Evolutionary conservation across 2,888 invertebrate species (phyloP).

Genomic region (Dynastes hyllus): DNA sequence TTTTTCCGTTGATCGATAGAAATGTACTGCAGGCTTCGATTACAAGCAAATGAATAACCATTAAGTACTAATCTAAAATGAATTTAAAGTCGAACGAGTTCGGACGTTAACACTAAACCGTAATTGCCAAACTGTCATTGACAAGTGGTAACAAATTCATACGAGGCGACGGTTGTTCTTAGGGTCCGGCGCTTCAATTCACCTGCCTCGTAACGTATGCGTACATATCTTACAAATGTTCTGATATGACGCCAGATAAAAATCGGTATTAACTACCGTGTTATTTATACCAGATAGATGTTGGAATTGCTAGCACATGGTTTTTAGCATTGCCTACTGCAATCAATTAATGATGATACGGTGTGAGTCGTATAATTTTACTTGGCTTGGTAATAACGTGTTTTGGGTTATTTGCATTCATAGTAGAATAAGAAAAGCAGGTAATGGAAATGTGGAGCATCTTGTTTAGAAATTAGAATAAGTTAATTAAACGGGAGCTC

Average conservation of each 20-base stretch:
- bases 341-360: conserved; percentile 11
- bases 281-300: conserved; percentile 10
- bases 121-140: conserved; percentile 33
- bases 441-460: not conserved
- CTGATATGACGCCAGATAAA: conserved; percentile 18
- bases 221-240: conserved; percentile 18
- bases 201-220: conserved; percentile 6
- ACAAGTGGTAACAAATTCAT: conserved; percentile 25
- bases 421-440: not conserved
- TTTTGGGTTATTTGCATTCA: conserved; percentile 12
- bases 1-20: not conserved
- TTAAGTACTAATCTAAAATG: conserved; percentile 42
- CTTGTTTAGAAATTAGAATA: conserved; percentile 19
- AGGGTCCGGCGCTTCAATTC: conserved; percentile 13
- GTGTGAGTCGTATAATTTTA: not conserved
- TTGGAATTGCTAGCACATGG: conserved; percentile 20
- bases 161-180: not conserved
- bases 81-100: conserved; percentile 5
- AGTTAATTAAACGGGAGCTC: not conserved
- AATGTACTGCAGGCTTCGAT: conserved; percentile 18
- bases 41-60: conserved; percentile 26
- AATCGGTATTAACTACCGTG: conserved; percentile 17
- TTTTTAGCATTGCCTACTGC: not conserved
- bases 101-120: not conserved
- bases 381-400: not conserved